phyloP scores from a whole-genome alignment of 2,797 vertebrate species.

The Chanos chanos region DNA sequence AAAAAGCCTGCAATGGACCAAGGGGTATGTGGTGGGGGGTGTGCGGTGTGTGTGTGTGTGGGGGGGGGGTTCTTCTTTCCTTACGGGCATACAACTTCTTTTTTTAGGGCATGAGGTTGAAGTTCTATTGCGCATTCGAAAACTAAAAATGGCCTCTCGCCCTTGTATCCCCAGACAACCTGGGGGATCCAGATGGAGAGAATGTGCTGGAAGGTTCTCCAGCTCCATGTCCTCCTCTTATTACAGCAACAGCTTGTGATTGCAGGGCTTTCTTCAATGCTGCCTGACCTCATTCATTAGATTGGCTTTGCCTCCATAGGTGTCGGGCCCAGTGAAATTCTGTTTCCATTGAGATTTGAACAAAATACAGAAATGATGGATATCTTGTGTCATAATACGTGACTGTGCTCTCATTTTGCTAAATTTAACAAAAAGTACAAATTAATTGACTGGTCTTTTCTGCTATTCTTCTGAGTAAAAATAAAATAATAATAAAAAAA shows the following conservation, averaged over 20 bases:
- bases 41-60: slow-evolving; percentile 30
- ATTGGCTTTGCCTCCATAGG: slow-evolving; percentile 38
- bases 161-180: slow-evolving; percentile 40
- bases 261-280: slow-evolving; percentile 39
- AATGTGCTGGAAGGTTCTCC: slow-evolving; percentile 42
- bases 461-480: not conserved
- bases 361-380: slow-evolving; percentile 40
- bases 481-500: no score
- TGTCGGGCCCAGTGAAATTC: slow-evolving; percentile 40
- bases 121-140: slow-evolving; percentile 32
- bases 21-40: no score
- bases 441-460: not conserved
- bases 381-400: slow-evolving; percentile 20
- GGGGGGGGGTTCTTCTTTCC: slow-evolving; percentile 20
- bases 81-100: slow-evolving; percentile 20
- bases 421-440: not conserved
- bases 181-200: slow-evolving; percentile 44
- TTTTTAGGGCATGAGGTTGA: slow-evolving; percentile 39
- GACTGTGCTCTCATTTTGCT: slow-evolving; percentile 7
- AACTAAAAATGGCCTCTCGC: slow-evolving; percentile 40
- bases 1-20: no score
- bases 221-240: slow-evolving; percentile 43
- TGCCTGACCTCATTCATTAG: slow-evolving; percentile 48
- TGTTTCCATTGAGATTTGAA: slow-evolving; percentile 34
- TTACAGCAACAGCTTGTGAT: slow-evolving; percentile 52